Evolutionary conservation across 2,113 vertebrate species (phyloP), one percentile per base, ranked within the genome.

Genomic region (Caranx ignobilis): DNA sequence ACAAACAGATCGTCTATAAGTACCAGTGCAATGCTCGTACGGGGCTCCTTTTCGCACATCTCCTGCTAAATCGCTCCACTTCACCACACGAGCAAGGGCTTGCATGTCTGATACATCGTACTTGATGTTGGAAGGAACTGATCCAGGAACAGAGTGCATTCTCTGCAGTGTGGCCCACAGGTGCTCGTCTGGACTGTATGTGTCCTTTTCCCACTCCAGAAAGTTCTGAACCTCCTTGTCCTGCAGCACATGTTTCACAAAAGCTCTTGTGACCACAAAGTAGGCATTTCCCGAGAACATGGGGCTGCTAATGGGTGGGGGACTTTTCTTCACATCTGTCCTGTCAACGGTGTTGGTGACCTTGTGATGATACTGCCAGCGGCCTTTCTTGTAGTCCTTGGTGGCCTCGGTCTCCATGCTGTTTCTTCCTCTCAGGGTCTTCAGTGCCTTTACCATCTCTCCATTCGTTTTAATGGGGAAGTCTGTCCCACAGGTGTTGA

Each of bases 391-490:
- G 57, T 11, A 0, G 0, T 4, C 1, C 0, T 68, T 70, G 1
- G 96, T 95, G 10, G 9, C 71, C 87, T 97, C 96, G 0, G 97
- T 94, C 89, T 99, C 97, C 95, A 98, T 69, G 66, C 83, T 98
- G 84, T 98, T 99, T 52, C 12, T 95, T 3, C 96, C 97, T 0
- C 92, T 95, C 6, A 99, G 87, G 34, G 81, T 0, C 73, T 95
- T 96, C 19, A 98, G 92, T 31, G 83, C 47, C 0, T 37, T 92
- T 5, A 99, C 94, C 0, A 96, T 97, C 86, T 99, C 96, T 0
- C 91, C 77, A 0, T 99, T 99, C 67, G 96, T 99, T 93, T 99
- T 99, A 73, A 99, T 95, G 32, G 98, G 97, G 75, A 99, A 98
- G 74, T 99, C 98, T 0, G 96, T 90, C 74, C 98, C 97, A 0